Evolutionary conservation across 2,113 vertebrate genomes (phyloP).

Genomic region (Lepus americanus): DNA sequence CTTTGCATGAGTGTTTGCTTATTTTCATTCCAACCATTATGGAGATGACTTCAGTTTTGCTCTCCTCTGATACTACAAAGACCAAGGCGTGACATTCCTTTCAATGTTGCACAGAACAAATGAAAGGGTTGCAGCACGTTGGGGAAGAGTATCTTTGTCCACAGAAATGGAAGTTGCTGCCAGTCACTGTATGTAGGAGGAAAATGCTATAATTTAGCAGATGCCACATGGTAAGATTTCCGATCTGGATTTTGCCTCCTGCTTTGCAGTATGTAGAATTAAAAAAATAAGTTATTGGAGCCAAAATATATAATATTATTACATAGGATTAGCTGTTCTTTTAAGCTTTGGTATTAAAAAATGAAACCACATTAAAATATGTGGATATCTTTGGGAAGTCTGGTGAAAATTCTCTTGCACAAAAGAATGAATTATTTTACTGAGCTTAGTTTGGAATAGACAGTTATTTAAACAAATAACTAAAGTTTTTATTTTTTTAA

Average conservation of each 20-base stretch:
- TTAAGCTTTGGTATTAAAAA: slow-evolving; percentile 75
- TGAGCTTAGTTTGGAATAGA: slow-evolving; percentile 61
- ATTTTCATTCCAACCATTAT: slow-evolving; percentile 36
- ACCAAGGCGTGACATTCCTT: slow-evolving; percentile 75
- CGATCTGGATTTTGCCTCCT: slow-evolving; percentile 71
- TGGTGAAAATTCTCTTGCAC: slow-evolving; percentile 74
- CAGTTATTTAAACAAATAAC: slow-evolving; percentile 15
- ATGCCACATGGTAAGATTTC: slow-evolving; percentile 78
- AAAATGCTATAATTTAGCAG: slow-evolving; percentile 79
- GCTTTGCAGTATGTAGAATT: slow-evolving; percentile 72
- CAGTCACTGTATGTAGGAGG: slow-evolving; percentile 74
- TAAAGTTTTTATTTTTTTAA: not conserved
- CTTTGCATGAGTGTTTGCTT: slow-evolving; percentile 45
- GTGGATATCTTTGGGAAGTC: slow-evolving; percentile 44
- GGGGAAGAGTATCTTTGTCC: slow-evolving; percentile 65
- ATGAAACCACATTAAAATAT: slow-evolving; percentile 69
- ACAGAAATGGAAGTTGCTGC: slow-evolving; percentile 77
- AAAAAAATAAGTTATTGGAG: slow-evolving; percentile 73
- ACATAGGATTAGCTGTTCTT: slow-evolving; percentile 66
- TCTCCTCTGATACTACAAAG: slow-evolving; percentile 49
- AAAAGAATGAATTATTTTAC: slow-evolving; percentile 72
- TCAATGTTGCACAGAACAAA: slow-evolving; percentile 40
- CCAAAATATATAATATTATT: slow-evolving; percentile 77
- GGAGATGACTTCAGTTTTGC: not conserved
- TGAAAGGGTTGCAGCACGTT: slow-evolving; percentile 66